Evolutionary conservation across 1,140 invertebrate species (phyloP), one percentile per base, ranked within the genome.

Genomic region (Geopemphigus sp.): DNA sequence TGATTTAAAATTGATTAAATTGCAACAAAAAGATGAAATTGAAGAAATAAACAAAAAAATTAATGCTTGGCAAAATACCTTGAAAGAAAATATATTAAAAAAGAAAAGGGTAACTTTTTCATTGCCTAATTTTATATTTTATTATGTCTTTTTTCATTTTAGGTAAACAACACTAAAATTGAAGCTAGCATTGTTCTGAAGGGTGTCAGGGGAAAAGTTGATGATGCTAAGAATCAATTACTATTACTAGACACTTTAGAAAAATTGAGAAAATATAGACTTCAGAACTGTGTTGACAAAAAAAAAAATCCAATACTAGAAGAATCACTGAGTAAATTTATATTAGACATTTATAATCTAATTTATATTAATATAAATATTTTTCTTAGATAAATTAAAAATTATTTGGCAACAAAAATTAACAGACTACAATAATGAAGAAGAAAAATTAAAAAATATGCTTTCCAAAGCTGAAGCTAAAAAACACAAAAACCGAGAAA

Each of bases 101-200:
- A 87, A 87, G 64, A 90, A 91, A 85, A 86, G 88, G 86, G 89
- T 89, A 84, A 82, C 81, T 82, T 63, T 47, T 11, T 56, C 19
- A 47, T 53, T 29, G 0, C 54, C 5, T 56, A 59, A 5, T 59
- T 74, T 57, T 80, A 29, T 59, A 24, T 76, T 61, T 17, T 45
- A 47, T 56, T 47, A 53, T 14, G 5, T 54, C 2, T 64, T 19
- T 15, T 63, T 81, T 50, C 81, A 83, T 84, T 83, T n/a, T 84
- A 92, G 88, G 89, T 90, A 83, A 88, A 90, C 84, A 87, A 88
- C 83, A 86, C 90, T 64, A 89, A 91, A 82, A 86, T 87, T 82
- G 87, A 92, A 84, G 91, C 91, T 0, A 92, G 93, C 84, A 86
- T 87, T 81, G 87, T 92, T 17, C 84, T 93, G 1, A 88, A 88